phyloP scores from a whole-genome alignment of 2,113 vertebrate species.

The Ceyx margarethae region DNA sequence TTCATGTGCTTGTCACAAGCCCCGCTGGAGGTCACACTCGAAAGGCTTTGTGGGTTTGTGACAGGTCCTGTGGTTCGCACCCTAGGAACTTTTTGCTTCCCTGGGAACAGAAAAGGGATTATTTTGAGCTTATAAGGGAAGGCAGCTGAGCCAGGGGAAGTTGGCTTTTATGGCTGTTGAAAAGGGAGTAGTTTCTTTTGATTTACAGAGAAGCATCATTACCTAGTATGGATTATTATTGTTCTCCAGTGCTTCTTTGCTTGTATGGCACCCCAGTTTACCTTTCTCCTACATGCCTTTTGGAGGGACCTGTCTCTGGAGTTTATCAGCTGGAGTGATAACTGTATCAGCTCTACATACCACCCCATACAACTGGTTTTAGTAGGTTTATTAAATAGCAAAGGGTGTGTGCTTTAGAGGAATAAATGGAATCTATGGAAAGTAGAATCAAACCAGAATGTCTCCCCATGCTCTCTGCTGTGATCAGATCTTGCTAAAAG shows the following conservation, averaged over 20 bases:
- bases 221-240: fast-evolving
- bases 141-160: neutral
- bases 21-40: neutral
- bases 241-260: neutral
- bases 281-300: neutral
- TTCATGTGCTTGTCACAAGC: neutral
- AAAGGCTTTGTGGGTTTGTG: neutral
- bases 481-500: neutral
- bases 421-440: neutral
- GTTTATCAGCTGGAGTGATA: neutral
- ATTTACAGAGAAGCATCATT: neutral
- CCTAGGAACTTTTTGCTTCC: neutral
- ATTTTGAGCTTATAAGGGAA: neutral
- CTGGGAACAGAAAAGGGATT: neutral
- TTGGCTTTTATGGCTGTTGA: neutral
- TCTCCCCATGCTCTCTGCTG: fast-evolving
- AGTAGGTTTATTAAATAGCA: neutral
- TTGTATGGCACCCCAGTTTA: neutral
- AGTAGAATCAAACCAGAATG: neutral
- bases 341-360: neutral
- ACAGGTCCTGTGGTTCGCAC: neutral
- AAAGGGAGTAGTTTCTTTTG: neutral
- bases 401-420: neutral
- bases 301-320: neutral
- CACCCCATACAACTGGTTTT: neutral